Evolutionary conservation across 2,113 vertebrate genomes (phyloP), one percentile per base, ranked within the genome.

Genomic region (Himantopus leucocephalus): DNA sequence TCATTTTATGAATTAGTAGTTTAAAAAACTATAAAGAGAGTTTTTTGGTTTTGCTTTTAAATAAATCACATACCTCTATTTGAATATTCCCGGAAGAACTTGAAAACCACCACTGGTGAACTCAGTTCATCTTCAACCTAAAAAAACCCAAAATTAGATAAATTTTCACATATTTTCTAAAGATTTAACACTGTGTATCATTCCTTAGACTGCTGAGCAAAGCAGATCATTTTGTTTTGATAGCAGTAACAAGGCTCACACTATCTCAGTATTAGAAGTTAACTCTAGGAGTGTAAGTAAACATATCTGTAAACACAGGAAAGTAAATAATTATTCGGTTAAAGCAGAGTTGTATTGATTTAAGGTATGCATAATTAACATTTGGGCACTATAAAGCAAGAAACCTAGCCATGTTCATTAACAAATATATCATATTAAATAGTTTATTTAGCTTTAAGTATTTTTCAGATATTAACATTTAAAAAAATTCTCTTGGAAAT

Each of bases 51-150:
- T 59, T 45, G 11, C 39, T 73, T 86, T 74, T 77, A 48, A 74
- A 56, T 60, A 72, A 87, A 75, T 64, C 73, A 71, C 94, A 30
- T 97, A 99, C 99, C 98, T 96, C 98, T 96, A 86, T 95, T 97
- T 53, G 96, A 94, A 64, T 98, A 98, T 62, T 98, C 97, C 88
- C 92, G 98, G 71, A 96, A 98, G 97, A 99, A 99, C 94, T 96
- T 99, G 97, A 99, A 99, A 26, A 99, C 98, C 35, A 99, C 99
- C 75, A 99, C 99, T 24, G 99, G 99, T 88, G 99, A 99, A 88
- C 95, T 98, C 72, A 99, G 95, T 92, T 99, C 99, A 97, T 99
- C 99, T 97, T 99, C 99, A 90, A 99, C 99, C 99, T 97, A 91
- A 87, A 91, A 85, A 97, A 43, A 26, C 39, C 39, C 39, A 18